Conservation (phyloP, 2,113 vertebrate species). For the Pteronura brasiliensis region DNA sequence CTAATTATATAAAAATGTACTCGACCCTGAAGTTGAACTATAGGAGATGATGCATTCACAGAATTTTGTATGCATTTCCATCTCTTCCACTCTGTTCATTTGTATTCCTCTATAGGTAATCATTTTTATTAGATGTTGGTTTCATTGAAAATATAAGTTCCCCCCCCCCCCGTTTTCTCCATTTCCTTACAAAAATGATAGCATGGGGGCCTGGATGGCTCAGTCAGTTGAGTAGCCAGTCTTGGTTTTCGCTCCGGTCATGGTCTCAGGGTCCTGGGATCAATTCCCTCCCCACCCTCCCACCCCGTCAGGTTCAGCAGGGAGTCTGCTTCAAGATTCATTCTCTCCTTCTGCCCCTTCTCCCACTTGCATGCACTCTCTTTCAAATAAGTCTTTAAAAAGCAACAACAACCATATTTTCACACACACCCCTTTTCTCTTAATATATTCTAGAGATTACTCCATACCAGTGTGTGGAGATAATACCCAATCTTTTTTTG, state of each 20-base stretch:
- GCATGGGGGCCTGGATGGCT: background rate
- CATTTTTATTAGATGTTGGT: background rate
- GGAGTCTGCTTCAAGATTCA: no score
- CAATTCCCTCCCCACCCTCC: rapidly evolving
- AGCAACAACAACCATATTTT: background rate
- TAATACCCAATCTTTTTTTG: background rate
- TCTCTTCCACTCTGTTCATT: background rate
- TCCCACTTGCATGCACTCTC: no score
- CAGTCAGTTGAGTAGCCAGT: no score
- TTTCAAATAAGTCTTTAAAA: no score
- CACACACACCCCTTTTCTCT: background rate
- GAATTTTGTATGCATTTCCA: background rate
- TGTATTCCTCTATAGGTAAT: background rate
- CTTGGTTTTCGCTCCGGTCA: no score
- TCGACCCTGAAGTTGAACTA: background rate
- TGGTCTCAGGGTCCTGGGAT: no score
- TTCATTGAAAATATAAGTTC: background rate
- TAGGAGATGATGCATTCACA: background rate
- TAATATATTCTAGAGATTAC: background rate
- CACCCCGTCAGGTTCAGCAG: no score
- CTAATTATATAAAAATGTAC: background rate
- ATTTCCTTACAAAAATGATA: background rate
- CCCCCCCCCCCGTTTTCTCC: background rate
- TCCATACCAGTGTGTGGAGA: background rate
- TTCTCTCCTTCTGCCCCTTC: no score